Base-by-base conservation (phyloP, 92 coral and sea anemone genomes). In the Phymanthus crucifer region DNA sequence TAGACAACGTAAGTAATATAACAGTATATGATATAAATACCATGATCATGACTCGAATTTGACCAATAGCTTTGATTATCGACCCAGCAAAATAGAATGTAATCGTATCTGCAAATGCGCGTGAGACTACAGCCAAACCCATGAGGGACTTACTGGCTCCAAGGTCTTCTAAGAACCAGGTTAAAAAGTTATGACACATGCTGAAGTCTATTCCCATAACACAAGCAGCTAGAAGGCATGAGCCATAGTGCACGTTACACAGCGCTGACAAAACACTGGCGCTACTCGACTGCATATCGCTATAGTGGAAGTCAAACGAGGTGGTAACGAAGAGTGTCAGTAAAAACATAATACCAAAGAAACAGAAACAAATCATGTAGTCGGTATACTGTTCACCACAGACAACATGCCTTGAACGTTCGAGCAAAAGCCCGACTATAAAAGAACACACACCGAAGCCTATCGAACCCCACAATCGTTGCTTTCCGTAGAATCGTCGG, bases 361-460 rank as follows among this genome's bases (percentile, higher is more conserved):
- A 94, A 52, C 98, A 96, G 80, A 96, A 96, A 32, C 98, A 96
- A 12, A 89, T 91, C 88, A 90, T 93, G 79, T 96, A 96, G 73
- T 96, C 99, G 21, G 93, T 91, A 85, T 93, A 93, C 34, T 86
- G 84, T 46, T 96, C 97, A 18, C 94, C 98, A 72, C 99, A 96
- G 34, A 94, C 90, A 27, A 88, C 74, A 69, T 93, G 97, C 34
- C 93, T 90, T 12, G 99, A 96, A 54, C 87, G 88, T 81, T 96
- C 99, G 21, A 96, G 87, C 3, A 96, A 81, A 23, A 89, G 78
- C 70, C 99, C 99, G 56, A 91, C 99, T 12, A 96, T 72, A 61
- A 96, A 93, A 84, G 99, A 96, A 70, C 85, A 93, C 19, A 93
- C 77, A 26, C 99, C 99, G 91, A 93, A 92, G n/a, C 99, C 99